Base-by-base conservation (phyloP, 2,888 invertebrate species). In the Nomada ruficornis region DNA sequence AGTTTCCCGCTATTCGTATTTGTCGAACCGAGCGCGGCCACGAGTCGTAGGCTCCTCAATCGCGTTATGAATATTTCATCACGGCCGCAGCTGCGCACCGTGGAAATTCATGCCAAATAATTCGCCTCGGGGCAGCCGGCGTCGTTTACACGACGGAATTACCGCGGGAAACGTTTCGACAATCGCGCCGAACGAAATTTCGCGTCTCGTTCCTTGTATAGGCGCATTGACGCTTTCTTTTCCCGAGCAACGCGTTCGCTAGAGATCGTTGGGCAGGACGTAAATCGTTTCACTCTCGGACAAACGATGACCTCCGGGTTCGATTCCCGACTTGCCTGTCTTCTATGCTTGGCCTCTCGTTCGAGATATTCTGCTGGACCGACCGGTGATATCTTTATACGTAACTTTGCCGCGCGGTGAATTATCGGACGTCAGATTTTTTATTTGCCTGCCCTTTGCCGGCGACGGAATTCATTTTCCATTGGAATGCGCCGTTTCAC, bases 371-470 rank as follows among this genome's bases (percentile, higher is more conserved):
- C 91, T 79, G 76, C 82, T 77, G 83, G 83, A 79, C 84, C 74
- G 82, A 75, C 85, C 84, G 90, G 90, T 91, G 92, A 92, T 92
- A 92, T 92, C 92, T 92, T 91, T 89, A 91, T 92, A 89, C 47
- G 47, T 15, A 15, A 47, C 88, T 83, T 85, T 29, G 42, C 70
- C 13, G 76, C 74, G 63, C 74, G 84, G 84, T 90, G 88, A 91
- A 89, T 90, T 91, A 90, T 91, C 88, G 86, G 86, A 82, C 83
- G 81, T 15, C 74, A 71, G 79, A 72, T 84, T 26, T 42, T 67
- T 47, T 47, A 68, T 81, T 86, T 89, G 36, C 9, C 87, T 82
- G 72, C 9, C 75, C 42, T 64, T 63, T 60, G 42, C n/a, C 23
- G 54, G 15, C 47, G 23, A 74, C 26, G 36, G 77, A 70, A 86